phyloP scores from a whole-genome alignment of 2,113 vertebrate species.

The Rousettus leschenaultii region DNA sequence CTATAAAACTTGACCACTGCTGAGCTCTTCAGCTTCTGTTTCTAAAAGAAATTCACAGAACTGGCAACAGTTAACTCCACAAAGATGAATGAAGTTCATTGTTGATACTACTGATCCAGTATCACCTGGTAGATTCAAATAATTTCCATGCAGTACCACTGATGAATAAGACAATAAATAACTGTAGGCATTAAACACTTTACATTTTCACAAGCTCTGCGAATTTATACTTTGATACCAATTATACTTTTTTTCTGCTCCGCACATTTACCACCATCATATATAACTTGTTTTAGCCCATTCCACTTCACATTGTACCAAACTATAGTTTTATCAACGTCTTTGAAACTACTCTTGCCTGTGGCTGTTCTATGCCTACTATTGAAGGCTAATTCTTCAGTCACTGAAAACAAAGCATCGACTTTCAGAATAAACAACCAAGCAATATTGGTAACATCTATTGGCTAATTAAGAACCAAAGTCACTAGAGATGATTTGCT shows the following conservation, averaged over 20 bases:
- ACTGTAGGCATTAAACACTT: not conserved
- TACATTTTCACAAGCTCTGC: not conserved
- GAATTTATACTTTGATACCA: not conserved
- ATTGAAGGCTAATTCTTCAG: not conserved
- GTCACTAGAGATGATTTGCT: not conserved
- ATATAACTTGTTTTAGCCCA: not conserved
- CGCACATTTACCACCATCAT: not conserved
- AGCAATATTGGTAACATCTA: not conserved
- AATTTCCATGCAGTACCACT: not conserved
- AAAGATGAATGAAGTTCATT: not conserved
- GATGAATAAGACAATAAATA: not conserved
- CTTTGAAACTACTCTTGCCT: not conserved
- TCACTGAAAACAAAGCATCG: not conserved
- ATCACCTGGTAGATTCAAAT: not conserved
- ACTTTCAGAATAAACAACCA: not conserved
- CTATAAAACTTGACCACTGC: not conserved
- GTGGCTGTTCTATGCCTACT: not conserved
- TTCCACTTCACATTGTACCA: not conserved
- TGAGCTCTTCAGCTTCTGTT: not conserved
- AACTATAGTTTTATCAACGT: not conserved
- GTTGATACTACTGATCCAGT: not conserved
- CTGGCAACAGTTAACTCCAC: not conserved
- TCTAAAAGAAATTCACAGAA: not conserved
- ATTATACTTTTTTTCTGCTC: not conserved
- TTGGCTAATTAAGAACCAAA: not conserved